Conservation (phyloP, 2,888 invertebrate species). For the Trissolcus brochymenae region DNA sequence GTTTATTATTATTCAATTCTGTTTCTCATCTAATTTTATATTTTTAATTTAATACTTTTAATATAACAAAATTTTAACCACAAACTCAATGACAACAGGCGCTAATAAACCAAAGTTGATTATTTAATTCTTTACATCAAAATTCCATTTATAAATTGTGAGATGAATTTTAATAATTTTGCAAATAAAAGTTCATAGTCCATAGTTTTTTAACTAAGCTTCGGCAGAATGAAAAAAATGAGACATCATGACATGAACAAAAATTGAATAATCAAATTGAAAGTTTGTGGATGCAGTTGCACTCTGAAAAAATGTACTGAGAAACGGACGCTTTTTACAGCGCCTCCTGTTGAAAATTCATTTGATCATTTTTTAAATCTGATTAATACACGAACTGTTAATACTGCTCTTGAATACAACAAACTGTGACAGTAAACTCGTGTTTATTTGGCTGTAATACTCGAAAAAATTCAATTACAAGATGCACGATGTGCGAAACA, state of each 20-base stretch:
- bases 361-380: slow-evolving; percentile 20
- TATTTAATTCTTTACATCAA: background rate
- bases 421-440: slow-evolving; percentile 19
- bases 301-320: slow-evolving; percentile 4
- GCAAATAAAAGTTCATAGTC: background rate
- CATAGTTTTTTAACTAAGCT: too few relatives aligned
- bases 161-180: background rate
- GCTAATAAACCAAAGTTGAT: too few relatives aligned
- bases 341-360: slow-evolving; percentile 17
- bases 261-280: background rate
- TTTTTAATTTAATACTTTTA: background rate
- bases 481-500: slow-evolving; percentile 9
- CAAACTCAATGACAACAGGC: too few relatives aligned
- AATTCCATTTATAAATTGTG: background rate
- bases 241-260: background rate
- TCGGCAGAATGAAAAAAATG: background rate
- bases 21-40: background rate
- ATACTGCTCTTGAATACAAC: slow-evolving; percentile 30
- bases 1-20: slow-evolving; percentile 11
- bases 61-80: background rate
- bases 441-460: slow-evolving; percentile 17
- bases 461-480: slow-evolving; percentile 2
- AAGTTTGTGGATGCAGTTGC: slow-evolving; percentile 5
- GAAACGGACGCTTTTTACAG: slow-evolving; percentile 7
- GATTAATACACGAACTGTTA: slow-evolving; percentile 27